Conservation (phyloP, 2,797 vertebrate genomes). For the Discoglossus pictus region DNA sequence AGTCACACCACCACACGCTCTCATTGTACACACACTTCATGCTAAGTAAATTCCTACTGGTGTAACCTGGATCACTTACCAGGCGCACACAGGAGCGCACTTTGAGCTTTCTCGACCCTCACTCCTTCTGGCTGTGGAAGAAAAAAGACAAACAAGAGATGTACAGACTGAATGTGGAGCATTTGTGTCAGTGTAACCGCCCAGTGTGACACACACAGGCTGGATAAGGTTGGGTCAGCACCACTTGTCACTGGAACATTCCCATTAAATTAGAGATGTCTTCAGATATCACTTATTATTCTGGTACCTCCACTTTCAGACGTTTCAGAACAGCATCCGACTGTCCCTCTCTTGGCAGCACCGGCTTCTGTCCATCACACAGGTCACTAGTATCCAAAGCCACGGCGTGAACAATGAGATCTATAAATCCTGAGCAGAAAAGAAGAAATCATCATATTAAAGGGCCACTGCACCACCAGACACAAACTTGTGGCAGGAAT, state of each 20-base stretch:
- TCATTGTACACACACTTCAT: too few relatives aligned
- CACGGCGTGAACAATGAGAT: background rate
- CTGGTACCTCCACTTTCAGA: conserved; percentile 20
- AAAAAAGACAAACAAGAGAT: background rate
- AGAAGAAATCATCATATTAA: too few relatives aligned
- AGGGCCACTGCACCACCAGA: too few relatives aligned
- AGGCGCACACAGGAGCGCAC: conserved; percentile 8
- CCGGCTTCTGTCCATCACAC: conserved; percentile 24
- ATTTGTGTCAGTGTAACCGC: too few relatives aligned
- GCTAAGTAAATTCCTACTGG: too few relatives aligned
- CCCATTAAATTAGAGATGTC: too few relatives aligned
- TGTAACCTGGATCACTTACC: conserved; percentile 18
- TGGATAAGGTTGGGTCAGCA: too few relatives aligned
- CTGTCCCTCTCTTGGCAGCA: conserved; percentile 7
- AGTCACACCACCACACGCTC: too few relatives aligned
- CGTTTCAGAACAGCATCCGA: conserved; percentile 20
- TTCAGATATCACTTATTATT: background rate
- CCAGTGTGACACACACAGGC: too few relatives aligned
- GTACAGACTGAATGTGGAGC: too few relatives aligned
- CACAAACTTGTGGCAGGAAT: too few relatives aligned
- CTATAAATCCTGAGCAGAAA: conserved; percentile 1
- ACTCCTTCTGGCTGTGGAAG: conserved; percentile 10
- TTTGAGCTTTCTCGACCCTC: conserved; percentile 8
- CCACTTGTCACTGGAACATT: too few relatives aligned
- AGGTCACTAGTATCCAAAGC: conserved; percentile 17